Evolutionary conservation across 2,113 vertebrate genomes (phyloP), one percentile per base, ranked within the genome.

Genomic region (Macrotis lagotis): DNA sequence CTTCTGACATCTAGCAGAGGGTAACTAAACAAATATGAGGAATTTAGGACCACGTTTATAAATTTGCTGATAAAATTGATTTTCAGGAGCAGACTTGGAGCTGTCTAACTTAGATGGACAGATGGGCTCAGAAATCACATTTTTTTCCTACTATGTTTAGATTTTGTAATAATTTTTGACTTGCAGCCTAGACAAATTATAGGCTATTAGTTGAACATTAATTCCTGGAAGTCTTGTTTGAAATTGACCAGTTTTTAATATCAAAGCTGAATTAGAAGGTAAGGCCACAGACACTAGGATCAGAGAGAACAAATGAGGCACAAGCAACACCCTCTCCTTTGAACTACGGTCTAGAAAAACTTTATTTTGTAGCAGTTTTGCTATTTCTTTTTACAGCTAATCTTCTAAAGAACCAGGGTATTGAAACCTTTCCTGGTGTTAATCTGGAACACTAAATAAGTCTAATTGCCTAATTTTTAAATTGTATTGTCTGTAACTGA

Each of bases 61-160:
- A 94, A 94, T 97, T 93, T 95, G 51, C 90, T 95, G 92, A 94
- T 59, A 92, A 96, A 96, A 96, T 97, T 52, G 55, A 37, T 95
- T 92, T 94, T 94, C 90, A 51, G 90, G 26, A 92, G 31, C 96
- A 96, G 95, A 28, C 55, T 94, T 96, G 83, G 92, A 95, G 50
- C 93, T 92, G 16, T 90, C 94, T 47, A 91, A 93, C 55, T 48
- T 66, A 95, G 91, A 96, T 94, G 89, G 94, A 93, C 96, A 97
- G 93, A 97, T 95, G 97, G 92, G 92, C 90, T 94, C 91, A 95
- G 94, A 91, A 96, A 96, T 94, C 48, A 93, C 51, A 50, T 47
- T 83, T 94, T 97, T 93, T 92, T 24, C 51, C 55, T 48, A 91
- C 95, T 96, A 74, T 94, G 92, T 90, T 93, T 94, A 96, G 74